These are phyloP conservation scores for Chalcis sispes DNA, from an alignment of 2,888 invertebrate genomes.

Conservation along the genomic window DNA sequence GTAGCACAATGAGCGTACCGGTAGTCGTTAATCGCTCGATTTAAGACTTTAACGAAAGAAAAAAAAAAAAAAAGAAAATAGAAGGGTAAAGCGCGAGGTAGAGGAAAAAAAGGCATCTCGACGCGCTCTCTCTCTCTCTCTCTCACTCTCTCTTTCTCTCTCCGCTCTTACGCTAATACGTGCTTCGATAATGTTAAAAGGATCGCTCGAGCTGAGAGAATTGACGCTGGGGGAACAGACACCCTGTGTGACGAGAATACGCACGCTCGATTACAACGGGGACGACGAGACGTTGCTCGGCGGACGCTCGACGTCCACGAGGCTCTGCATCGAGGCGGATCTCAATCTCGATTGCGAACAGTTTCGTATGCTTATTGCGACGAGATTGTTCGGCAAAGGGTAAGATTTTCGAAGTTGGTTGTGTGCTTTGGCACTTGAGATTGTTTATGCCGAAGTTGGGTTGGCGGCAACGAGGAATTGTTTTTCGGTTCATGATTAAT, in stretches of 20 bases:
- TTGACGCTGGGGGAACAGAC: slow-evolving; percentile 76
- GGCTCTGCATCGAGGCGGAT: slow-evolving; percentile 77
- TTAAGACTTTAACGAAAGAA: not conserved
- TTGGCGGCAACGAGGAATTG: too few relatives aligned
- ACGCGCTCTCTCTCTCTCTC: too few relatives aligned
- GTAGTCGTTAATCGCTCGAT: slow-evolving; percentile 12
- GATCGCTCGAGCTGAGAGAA: slow-evolving; percentile 75
- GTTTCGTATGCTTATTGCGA: slow-evolving; percentile 77
- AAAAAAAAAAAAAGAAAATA: not conserved
- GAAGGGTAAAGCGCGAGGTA: not conserved
- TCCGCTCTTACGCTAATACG: too few relatives aligned
- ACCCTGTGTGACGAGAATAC: slow-evolving; percentile 70
- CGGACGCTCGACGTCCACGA: slow-evolving; percentile 57
- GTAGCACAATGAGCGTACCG: too few relatives aligned
- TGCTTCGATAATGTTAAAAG: slow-evolving; percentile 68
- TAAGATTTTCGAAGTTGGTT: slow-evolving; percentile 64
- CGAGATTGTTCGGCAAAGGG: slow-evolving; percentile 76
- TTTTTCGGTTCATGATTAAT: too few relatives aligned
- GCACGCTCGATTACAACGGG: slow-evolving; percentile 68
- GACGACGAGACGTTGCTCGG: slow-evolving; percentile 62
- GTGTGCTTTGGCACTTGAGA: not conserved
- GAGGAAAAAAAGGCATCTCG: too few relatives aligned
- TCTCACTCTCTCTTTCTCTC: too few relatives aligned
- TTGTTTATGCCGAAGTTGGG: not conserved
- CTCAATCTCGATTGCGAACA: slow-evolving; percentile 77